These are phyloP conservation scores for Poeciliopsis gracilis DNA, from an alignment of 2,797 vertebrate species.

Conservation along the genomic window DNA sequence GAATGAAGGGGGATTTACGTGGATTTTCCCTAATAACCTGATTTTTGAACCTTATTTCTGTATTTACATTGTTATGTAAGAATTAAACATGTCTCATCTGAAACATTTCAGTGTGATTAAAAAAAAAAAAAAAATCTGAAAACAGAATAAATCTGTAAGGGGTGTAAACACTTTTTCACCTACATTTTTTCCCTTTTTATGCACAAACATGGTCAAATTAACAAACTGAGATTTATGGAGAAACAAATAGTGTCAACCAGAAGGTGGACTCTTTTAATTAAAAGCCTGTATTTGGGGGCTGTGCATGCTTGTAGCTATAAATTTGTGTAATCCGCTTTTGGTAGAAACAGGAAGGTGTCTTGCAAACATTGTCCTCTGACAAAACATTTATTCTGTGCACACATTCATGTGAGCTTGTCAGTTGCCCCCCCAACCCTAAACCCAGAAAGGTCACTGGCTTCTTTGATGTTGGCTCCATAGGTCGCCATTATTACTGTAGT, in stretches of 20 bases:
- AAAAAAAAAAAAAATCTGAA: not conserved
- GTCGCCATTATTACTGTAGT: conserved; percentile 86
- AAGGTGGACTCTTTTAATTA: not conserved
- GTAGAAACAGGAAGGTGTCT: conserved; percentile 38
- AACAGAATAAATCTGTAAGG: not conserved
- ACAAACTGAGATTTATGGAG: not conserved
- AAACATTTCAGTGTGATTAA: not conserved
- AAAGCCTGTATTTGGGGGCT: not conserved
- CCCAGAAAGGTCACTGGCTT: conserved; percentile 77
- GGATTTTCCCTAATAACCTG: not conserved
- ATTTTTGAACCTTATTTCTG: not conserved
- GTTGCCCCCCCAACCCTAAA: conserved; percentile 55
- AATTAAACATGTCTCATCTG: not conserved
- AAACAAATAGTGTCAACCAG: not conserved
- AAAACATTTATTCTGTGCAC: conserved; percentile 76
- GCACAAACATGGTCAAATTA: not conserved
- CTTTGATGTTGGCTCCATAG: conserved; percentile 82
- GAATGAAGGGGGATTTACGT: not conserved
- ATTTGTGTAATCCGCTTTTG: conserved; percentile 31
- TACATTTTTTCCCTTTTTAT: not conserved
- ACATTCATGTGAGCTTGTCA: conserved; percentile 56
- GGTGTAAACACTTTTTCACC: not conserved
- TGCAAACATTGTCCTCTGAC: conserved; percentile 52
- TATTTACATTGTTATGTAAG: not conserved
- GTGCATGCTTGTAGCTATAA: not conserved